These are phyloP conservation scores for Gymnocheta viridis DNA, from an alignment of 2,888 invertebrate species.

Conservation along the genomic window DNA sequence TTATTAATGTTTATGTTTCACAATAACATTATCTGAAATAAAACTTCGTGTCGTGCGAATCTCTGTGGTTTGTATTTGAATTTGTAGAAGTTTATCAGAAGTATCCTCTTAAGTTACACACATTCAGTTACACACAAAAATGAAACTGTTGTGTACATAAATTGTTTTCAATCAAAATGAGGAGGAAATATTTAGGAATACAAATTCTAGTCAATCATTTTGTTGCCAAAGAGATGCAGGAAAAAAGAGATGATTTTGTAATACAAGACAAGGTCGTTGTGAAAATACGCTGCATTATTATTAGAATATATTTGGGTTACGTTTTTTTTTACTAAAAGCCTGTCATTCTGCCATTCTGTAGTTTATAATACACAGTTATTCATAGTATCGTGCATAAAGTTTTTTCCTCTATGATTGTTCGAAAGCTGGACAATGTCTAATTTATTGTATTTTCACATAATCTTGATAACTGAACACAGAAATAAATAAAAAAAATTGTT, in stretches of 20 bases:
- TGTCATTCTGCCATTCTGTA: too few relatives aligned
- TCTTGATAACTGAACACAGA: too few relatives aligned
- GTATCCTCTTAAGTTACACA: neutral
- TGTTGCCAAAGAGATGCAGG: neutral
- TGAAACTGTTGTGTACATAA: neutral
- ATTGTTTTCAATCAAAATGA: neutral
- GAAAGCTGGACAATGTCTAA: too few relatives aligned
- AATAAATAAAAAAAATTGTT: too few relatives aligned
- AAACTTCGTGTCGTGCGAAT: neutral
- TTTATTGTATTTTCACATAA: too few relatives aligned
- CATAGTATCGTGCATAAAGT: too few relatives aligned
- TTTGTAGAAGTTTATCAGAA: neutral
- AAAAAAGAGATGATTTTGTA: neutral
- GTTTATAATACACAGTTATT: too few relatives aligned
- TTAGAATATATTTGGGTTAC: too few relatives aligned
- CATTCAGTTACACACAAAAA: neutral
- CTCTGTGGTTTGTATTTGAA: neutral
- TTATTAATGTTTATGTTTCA: neutral
- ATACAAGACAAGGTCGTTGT: neutral
- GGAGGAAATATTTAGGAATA: neutral
- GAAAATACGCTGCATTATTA: too few relatives aligned
- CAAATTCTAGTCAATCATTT: neutral
- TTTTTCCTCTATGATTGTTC: too few relatives aligned
- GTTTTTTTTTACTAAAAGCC: too few relatives aligned
- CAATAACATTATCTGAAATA: neutral